Evolutionary conservation across 2,113 vertebrate genomes (phyloP), one percentile per base, ranked within the genome.

Genomic region (Telmatochromis brichardi): DNA sequence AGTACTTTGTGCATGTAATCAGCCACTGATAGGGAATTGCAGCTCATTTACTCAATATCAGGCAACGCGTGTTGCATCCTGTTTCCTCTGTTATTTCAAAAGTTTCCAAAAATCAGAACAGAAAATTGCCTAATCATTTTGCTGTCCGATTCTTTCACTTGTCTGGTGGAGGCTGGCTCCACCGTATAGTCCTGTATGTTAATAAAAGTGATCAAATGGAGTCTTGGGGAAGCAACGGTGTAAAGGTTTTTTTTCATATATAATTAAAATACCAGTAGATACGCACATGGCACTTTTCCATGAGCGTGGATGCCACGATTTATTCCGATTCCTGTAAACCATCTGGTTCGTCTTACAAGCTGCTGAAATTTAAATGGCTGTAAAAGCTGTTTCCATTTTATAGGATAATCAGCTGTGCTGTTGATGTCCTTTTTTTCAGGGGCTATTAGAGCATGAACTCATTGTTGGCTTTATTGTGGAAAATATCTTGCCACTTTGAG

Each of bases 341-440:
- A 94, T 93, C 93, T 93, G 92, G 82, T 88, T 92, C 31, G 17
- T 92, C 83, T 90, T 84, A 82, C 45, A 73, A 58, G 76, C 87
- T 57, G 76, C 26, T 89, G n/a, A 87, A 89, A 85, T 80, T 57
- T 58, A 88, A 93, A 82, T 82, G 31, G 40, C 85, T 71, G 79
- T 93, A 90, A 93, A 94, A 84, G 84, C 87, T 73, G 47, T 81
- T 92, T 90, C 45, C 21, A 65, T 87, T 94, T 92, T 78, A 81
- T 57, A 53, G 28, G 78, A 65, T 85, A 86, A 87, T 92, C 81
- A 68, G 79, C 81, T 57, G 68, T 45, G 21, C 42, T 11, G 82
- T 55, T 89, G 65, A 78, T 90, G 58, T 85, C 80, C 85, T 71
- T 35, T 68, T 71, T 21, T 78, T 21, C 65, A 60, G 26, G 37